These are phyloP conservation scores for Drosophila subsilvestris DNA, from an alignment of 2,888 invertebrate genomes.

Conservation along the genomic window DNA sequence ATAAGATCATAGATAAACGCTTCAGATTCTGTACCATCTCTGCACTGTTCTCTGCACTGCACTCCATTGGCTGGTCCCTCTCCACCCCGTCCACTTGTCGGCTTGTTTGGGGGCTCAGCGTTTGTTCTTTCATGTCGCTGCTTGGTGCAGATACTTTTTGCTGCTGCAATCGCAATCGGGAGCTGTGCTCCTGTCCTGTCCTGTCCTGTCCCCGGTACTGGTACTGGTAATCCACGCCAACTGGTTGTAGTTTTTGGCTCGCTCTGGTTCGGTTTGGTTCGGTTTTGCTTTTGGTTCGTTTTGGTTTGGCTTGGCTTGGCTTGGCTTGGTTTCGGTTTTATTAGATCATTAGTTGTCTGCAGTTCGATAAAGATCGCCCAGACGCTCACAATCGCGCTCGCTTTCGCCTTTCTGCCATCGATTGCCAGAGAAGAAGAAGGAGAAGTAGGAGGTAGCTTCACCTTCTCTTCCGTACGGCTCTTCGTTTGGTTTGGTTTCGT, in stretches of 20 bases:
- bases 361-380: constrained; percentile 80
- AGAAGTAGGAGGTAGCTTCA: constrained; percentile 21
- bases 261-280: constrained; percentile 20
- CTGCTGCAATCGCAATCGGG: constrained; percentile 55
- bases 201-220: too few relatives aligned
- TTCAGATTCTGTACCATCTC: constrained; percentile 76
- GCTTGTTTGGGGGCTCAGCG: constrained; percentile 73
- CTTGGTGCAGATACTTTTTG: constrained; percentile 8
- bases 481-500: constrained; percentile 39
- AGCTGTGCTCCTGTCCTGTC: constrained; percentile 64
- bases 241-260: constrained; percentile 56
- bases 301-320: constrained; percentile 56
- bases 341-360: constrained; percentile 83
- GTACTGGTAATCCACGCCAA: constrained; percentile 71
- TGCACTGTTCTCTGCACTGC: not conserved
- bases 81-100: constrained; percentile 59
- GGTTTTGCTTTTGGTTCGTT: constrained; percentile 45
- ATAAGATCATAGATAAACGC: constrained; percentile 83
- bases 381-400: constrained; percentile 56
- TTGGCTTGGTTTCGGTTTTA: constrained; percentile 77
- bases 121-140: constrained; percentile 72
- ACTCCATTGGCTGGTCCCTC: constrained; percentile 2
- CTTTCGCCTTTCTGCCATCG: constrained; percentile 24
- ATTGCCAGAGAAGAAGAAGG: constrained; percentile 46
- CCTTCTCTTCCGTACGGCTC: constrained; percentile 18